Evolutionary conservation across 2,797 vertebrate species (phyloP).

Genomic region (Bufotes viridis): DNA sequence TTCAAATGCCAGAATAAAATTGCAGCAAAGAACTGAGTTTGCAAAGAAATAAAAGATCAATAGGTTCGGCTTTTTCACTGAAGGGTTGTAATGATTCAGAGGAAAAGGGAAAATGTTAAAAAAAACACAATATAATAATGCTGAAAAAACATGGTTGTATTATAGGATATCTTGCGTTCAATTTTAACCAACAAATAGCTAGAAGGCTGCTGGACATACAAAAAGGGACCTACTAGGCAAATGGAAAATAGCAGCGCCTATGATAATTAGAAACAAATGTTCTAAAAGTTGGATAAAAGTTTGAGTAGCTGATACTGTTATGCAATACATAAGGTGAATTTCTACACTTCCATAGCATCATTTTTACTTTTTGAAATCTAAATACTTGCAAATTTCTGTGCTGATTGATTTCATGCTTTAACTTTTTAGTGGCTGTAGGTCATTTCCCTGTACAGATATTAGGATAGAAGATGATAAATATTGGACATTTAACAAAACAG

Average conservation of each 20-base stretch:
- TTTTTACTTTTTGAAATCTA: too few relatives aligned
- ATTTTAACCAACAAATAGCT: not conserved
- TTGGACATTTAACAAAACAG: too few relatives aligned
- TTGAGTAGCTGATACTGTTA: too few relatives aligned
- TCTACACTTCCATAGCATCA: too few relatives aligned
- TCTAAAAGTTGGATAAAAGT: not conserved
- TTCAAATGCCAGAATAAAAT: conserved; percentile 69
- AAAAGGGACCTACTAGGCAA: not conserved
- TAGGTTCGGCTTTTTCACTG: conserved; percentile 58
- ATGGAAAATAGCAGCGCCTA: not conserved
- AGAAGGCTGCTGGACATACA: not conserved
- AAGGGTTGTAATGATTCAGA: conserved; percentile 64
- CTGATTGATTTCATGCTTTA: too few relatives aligned
- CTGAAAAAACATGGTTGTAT: conserved; percentile 42
- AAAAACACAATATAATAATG: conserved; percentile 46
- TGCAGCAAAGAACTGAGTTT: conserved; percentile 60
- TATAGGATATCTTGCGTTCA: not conserved
- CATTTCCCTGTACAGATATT: too few relatives aligned
- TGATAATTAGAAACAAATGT: not conserved
- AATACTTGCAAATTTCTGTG: too few relatives aligned
- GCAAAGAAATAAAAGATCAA: conserved; percentile 70
- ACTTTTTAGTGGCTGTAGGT: too few relatives aligned
- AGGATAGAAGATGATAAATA: too few relatives aligned
- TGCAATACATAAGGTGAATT: too few relatives aligned
- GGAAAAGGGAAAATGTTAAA: conserved; percentile 36